Base-by-base conservation (phyloP, 2,888 invertebrate genomes). In the Thymelicus acteon region DNA sequence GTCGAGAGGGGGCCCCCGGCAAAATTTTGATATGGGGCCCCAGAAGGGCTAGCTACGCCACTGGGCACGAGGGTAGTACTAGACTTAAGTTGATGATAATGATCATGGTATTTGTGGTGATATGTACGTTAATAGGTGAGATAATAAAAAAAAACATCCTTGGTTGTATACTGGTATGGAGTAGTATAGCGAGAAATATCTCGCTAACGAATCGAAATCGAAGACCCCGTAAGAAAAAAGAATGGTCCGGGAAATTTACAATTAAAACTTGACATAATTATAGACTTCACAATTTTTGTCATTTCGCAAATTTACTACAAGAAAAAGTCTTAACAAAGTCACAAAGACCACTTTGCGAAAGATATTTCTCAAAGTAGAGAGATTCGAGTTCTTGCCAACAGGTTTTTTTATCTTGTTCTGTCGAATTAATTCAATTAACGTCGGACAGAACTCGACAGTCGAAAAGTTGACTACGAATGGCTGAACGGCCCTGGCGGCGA, bases 361-460 rank as follows among this genome's bases (percentile, higher is more conserved):
- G 1, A n/a, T 19, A 37, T 63, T 52, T 63, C 48, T 39, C 63
- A 19, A 62, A 62, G 62, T 13, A 47, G 48, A 48, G 52, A 54
- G 44, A n/a, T 62, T 47, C 12, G 47, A 63, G 58, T 15, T 61
- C 31, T 15, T 39, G 47, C 47, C 31, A 8, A 63, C 31, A 52
- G 49, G 62, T 65, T 54, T 57, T 19, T 66, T 61, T 19, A 44
- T 40, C 47, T 60, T 64, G 58, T 70, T 71, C 47, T 48, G 54
- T 60, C 64, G 60, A 64, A 70, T 70, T 70, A 64, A 54, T 65
- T 52, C 64, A 65, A 70, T 70, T 70, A 70, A 64, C 39, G 64
- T 70, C 44, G 39, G 15, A 13, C 19, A 63, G 64, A 63, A 63
- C 48, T 60, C 49, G 63, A 39, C 57, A 44, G 52, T 52, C 52